A percentile compares a stretch with the other conserved stretches of the same genome.
Evolutionary conservation across 1,140 invertebrate genomes (phyloP).

Genomic region (Diplogasteroides magnus): DNA sequence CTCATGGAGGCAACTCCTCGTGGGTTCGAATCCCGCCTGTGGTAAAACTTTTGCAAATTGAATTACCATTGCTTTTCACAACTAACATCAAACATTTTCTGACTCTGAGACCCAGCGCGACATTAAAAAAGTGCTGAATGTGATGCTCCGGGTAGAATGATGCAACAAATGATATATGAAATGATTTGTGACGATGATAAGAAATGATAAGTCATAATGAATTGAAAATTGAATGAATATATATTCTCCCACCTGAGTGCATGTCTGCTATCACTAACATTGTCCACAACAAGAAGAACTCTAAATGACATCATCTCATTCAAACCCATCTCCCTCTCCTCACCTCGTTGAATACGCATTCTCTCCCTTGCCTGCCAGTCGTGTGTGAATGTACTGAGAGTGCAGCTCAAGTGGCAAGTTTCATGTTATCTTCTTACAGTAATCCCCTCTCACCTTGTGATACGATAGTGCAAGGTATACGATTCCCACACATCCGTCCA

Average conservation of each 20-base stretch:
- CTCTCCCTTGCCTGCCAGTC: slow-evolving; percentile 34
- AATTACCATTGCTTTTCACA: no score
- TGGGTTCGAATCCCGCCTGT: no score
- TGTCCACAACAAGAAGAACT: slow-evolving; percentile 44
- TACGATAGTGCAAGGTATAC: slow-evolving; percentile 39
- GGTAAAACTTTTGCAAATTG: no score
- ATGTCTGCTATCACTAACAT: slow-evolving; percentile 49
- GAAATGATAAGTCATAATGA: no score
- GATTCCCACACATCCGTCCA: slow-evolving; percentile 38
- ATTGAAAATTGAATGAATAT: no score
- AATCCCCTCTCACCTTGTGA: slow-evolving; percentile 6
- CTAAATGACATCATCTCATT: slow-evolving; percentile 37
- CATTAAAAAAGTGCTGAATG: no score
- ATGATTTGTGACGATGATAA: no score
- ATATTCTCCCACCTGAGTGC: slow-evolving; percentile 38
- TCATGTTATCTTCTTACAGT: background rate
- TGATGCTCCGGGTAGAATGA: no score
- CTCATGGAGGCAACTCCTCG: no score
- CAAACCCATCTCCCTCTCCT: slow-evolving; percentile 25
- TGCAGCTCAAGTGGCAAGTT: slow-evolving; percentile 37
- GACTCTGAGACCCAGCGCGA: no score
- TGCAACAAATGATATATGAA: no score
- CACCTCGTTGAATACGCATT: slow-evolving; percentile 23
- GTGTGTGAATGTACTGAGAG: slow-evolving; percentile 48
- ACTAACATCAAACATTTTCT: no score